These are phyloP conservation scores for Apamea anceps DNA, from an alignment of 2,888 invertebrate species.

Conservation along the genomic window DNA sequence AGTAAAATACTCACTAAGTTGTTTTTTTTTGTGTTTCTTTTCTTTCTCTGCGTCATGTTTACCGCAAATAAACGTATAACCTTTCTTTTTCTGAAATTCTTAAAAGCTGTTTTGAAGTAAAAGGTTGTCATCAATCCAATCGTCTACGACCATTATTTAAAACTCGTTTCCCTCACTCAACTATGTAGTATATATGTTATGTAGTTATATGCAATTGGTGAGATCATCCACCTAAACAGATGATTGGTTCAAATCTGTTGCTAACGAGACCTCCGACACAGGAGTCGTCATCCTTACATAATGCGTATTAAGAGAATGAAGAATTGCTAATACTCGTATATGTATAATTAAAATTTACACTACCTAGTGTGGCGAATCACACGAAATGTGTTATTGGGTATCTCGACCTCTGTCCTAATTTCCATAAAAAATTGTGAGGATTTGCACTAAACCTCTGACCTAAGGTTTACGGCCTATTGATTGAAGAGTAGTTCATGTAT, in stretches of 20 bases:
- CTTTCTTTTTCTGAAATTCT: not conserved
- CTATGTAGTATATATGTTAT: constrained; percentile 7
- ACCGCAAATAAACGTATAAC: not conserved
- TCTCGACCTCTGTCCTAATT: constrained; percentile 32
- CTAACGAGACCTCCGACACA: constrained; percentile 36
- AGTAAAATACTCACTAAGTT: not conserved
- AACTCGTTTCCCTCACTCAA: constrained; percentile 26
- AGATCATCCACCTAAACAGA: constrained; percentile 49
- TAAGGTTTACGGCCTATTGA: constrained; percentile 37
- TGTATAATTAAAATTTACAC: constrained; percentile 47
- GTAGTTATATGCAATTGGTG: constrained; percentile 42
- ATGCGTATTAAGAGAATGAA: constrained; percentile 39
- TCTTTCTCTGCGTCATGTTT: not conserved
- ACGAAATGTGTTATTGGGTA: constrained; percentile 39
- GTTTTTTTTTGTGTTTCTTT: not conserved
- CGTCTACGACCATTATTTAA: constrained; percentile 16
- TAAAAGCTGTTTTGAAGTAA: not conserved
- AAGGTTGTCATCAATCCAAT: constrained; percentile 8
- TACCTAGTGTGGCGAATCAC: constrained; percentile 46
- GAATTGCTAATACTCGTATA: constrained; percentile 40
- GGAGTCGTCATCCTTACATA: constrained; percentile 58
- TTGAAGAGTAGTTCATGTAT: constrained; percentile 34
- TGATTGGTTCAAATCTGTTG: constrained; percentile 51
- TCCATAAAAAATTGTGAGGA: constrained; percentile 24
- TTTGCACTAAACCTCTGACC: constrained; percentile 23